Conservation (phyloP, 2,113 vertebrate genomes). For the human (Homo sapiens) region GRCh38 chr4:146552001-146552500, state of each 20-base stretch:
- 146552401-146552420: neutral
- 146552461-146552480: neutral
- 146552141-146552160: neutral
- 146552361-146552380: neutral
- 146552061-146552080: conserved; percentile 33
- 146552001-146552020: neutral
- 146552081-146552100: conserved; percentile 46
- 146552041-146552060: neutral
- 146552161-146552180: neutral
- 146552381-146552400: neutral
- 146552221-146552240: neutral
- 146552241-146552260: neutral
- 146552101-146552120: conserved; percentile 15
- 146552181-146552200: neutral
- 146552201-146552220: conserved; percentile 20
- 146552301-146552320: neutral
- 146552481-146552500: neutral
- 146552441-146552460: neutral
- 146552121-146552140: neutral
- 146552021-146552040: neutral
- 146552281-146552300: neutral
- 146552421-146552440: neutral
- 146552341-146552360: neutral
- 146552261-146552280: neutral
- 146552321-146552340: neutral